Evolutionary conservation across 2,888 invertebrate genomes (phyloP), one percentile per base, ranked within the genome.

Genomic region (Melanargia galathea): DNA sequence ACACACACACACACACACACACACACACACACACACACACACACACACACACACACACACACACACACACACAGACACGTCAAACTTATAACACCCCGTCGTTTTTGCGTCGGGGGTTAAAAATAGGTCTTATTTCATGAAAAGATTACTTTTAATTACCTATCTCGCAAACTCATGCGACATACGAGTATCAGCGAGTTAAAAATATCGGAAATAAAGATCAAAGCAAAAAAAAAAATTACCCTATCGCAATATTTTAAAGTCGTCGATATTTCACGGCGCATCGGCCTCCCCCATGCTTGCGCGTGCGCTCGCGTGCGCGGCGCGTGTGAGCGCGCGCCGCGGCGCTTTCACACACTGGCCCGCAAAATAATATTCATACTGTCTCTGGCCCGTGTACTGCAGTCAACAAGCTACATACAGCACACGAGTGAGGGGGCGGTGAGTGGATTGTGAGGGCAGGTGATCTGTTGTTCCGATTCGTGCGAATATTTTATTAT

Each of bases 251-350:
- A 33, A 51, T 51, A 51, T 33, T 33, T 11, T n/a, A n/a, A n/a
- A 30, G 18, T 30, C 26, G 51, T 51, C 51, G 30, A 51, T 51
- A 62, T 58, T 54, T 57, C 46, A 61, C 49, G 40, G 49, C 20
- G 35, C 45, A 52, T 56, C 33, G 46, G 49, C 48, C 60, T 61
- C 60, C 67, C 62, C 60, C 64, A 52, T 49, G 35, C 30, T 49
- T 16, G 26, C 33, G 16, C 35, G 30, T 48, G 62, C 45, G 48
- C 71, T 65, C 77, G 75, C 77, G 75, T 76, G 77, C 75, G 74
- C 60, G 40, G 68, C 77, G 75, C 75, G 76, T 76, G 76, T 73
- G 77, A 76, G 67, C 68, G 72, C 71, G 70, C 51, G 70, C 72
- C 68, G 64, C 57, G 71, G 65, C 62, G 56, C 71, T 70, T 65